Evolutionary conservation across 2,888 invertebrate species (phyloP), one percentile per base, ranked within the genome.

Genomic region (Hyposoter didymator): DNA sequence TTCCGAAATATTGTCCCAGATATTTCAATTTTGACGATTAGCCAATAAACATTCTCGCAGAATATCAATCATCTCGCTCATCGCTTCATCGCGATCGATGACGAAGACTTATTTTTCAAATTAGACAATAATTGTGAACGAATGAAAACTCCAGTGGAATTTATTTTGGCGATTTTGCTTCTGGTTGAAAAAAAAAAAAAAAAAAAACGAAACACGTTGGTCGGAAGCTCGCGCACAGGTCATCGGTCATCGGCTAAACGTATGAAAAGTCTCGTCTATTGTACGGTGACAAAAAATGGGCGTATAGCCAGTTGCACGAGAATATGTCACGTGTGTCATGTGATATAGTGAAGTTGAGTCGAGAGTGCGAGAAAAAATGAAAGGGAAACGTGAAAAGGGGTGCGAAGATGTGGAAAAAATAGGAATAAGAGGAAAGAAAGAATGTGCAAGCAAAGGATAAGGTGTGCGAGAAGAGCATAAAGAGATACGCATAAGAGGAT

Each of bases 401-500:
- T 7, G 59, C 39, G 39, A 6, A 45, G 66, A 19, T 12, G 55
- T 59, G 70, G 39, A 66, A 69, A 79, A 78, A 66, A 43, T 14
- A 4, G 62, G 39, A 39, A 74, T 59, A 69, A n/a, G 35, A n/a
- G 19, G 19, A 35, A 59, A 28, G 43, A 62, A 49, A 45, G 70
- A 43, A 43, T 4, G 59, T 59, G 28, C 14, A 59, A 59, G 59
- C 59, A 62, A 55, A 55, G 49, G 17, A 55, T 70, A 22, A 76
- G 66, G 78, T 69, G 62, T 62, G 59, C 14, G 83, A 84, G 74
- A 84, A 84, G 69, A 79, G 83, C 69, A 84, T 84, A 84, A 79
- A 79, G 78, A 84, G 83, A 79, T 79, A 74, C 78, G 74, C 83
- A 74, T 84, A 84, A 84, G 78, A 84, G 83, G 78, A 84, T 79